phyloP scores from a whole-genome alignment of 2,113 vertebrate species.

The Delphinapterus leucas region DNA sequence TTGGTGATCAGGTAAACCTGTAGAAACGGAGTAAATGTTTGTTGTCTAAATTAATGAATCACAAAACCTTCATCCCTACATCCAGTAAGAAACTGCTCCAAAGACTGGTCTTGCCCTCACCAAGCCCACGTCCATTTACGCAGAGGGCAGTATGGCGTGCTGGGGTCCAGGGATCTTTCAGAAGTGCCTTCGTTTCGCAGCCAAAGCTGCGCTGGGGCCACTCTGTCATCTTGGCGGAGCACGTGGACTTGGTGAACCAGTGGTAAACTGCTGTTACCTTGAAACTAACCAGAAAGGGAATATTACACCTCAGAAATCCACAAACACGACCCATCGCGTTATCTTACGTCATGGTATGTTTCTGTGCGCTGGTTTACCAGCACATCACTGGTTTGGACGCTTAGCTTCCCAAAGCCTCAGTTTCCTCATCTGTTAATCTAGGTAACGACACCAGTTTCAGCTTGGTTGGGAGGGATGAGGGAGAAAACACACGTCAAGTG shows the following conservation, averaged over 20 bases:
- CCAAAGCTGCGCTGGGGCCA: neutral
- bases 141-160: neutral
- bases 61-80: neutral
- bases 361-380: neutral
- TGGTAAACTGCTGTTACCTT: neutral
- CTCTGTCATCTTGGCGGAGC: neutral
- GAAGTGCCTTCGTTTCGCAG: neutral
- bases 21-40: neutral
- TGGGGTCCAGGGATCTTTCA: neutral
- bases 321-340: fast-evolving
- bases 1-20: neutral
- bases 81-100: neutral
- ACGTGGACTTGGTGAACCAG: neutral
- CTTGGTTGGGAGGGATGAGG: neutral
- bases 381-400: neutral
- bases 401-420: neutral
- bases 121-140: too few species aligned
- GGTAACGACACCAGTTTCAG: neutral
- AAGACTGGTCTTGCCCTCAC: neutral
- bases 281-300: neutral
- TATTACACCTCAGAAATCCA: neutral
- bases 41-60: neutral
- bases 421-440: neutral
- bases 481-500: neutral
- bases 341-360: neutral